Evolutionary conservation across 1,140 invertebrate genomes (phyloP), one percentile per base, ranked within the genome.

Genomic region (Tribolium madens): DNA sequence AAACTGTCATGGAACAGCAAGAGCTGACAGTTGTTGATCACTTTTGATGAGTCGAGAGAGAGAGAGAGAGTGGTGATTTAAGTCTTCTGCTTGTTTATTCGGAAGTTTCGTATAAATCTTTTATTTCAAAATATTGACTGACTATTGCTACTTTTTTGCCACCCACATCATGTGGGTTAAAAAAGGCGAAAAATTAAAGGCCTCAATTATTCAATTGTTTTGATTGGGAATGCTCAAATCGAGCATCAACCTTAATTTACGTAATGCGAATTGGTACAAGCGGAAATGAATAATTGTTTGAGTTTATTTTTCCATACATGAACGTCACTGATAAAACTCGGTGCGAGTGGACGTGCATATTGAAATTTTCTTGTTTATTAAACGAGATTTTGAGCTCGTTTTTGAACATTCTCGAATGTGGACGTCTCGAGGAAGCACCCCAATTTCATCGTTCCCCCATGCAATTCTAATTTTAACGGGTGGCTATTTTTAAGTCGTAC

Each of bases 391-490:
- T 57, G 7, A 2, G 3, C 3, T 52, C 1, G 17, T 18, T 17
- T 18, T 9, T 14, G 3, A n/a, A n/a, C n/a, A n/a, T n/a, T n/a
- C n/a, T n/a, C n/a, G n/a, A n/a, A 18, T 57, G 9, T 4, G 15
- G 52, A 26, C 50, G 52, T 57, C 18, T 57, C 18, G 18, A 26
- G 10, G 57, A 33, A 33, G 57, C 57, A 64, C 57, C 57, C 57
- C 26, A 64, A 64, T 36, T 64, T 21, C 12, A n/a, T 21, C 9
- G 21, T 33, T 64, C 57, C 57, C 57, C 57, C 57, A 64, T 64
- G 57, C 57, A 64, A 64, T 64, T 64, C 57, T 64, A 64, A 64
- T 64, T 64, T 64, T 64, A 64, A 33, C 57, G 52, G 52, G 52
- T 57, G 57, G 21, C 57, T 64, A 64, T 64, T 64, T 64, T 64